Evolutionary conservation across 1,140 invertebrate species (phyloP).

Genomic region (Acyrthosiphon pisum): DNA sequence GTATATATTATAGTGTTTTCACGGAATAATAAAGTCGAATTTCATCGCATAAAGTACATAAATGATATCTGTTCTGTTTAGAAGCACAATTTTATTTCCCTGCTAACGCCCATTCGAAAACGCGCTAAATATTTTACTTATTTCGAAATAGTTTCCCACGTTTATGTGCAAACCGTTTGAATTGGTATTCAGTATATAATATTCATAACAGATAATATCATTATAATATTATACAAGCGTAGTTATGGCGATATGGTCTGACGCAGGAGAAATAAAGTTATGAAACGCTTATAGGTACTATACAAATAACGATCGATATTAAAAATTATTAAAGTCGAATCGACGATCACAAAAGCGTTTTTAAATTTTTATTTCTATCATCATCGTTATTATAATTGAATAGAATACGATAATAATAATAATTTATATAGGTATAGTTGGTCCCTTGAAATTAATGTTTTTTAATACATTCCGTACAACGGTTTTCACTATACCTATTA

Average conservation of each 20-base stretch:
- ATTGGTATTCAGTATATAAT: background rate
- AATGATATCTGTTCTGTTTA: background rate
- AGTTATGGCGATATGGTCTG: background rate
- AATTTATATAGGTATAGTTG: background rate
- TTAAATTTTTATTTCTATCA: background rate
- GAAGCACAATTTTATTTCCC: background rate
- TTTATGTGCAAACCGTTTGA: background rate
- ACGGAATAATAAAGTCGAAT: background rate
- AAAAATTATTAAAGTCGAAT: background rate
- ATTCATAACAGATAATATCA: background rate
- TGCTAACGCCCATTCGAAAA: background rate
- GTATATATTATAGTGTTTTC: background rate
- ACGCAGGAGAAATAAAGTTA: background rate
- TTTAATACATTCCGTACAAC: background rate
- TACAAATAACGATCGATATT: background rate
- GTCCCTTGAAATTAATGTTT: background rate
- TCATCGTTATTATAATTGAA: background rate
- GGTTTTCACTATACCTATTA: background rate
- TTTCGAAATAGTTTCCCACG: slow-evolving; percentile 32
- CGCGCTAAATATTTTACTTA: background rate
- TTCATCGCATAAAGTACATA: background rate
- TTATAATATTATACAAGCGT: background rate
- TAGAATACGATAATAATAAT: background rate
- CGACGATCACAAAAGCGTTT: background rate
- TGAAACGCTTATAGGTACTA: background rate